A percentile compares a stretch with the other conserved stretches of the same genome.
These are phyloP conservation scores for Chionis minor DNA, from an alignment of 2,113 vertebrate species.

Conservation along the genomic window DNA sequence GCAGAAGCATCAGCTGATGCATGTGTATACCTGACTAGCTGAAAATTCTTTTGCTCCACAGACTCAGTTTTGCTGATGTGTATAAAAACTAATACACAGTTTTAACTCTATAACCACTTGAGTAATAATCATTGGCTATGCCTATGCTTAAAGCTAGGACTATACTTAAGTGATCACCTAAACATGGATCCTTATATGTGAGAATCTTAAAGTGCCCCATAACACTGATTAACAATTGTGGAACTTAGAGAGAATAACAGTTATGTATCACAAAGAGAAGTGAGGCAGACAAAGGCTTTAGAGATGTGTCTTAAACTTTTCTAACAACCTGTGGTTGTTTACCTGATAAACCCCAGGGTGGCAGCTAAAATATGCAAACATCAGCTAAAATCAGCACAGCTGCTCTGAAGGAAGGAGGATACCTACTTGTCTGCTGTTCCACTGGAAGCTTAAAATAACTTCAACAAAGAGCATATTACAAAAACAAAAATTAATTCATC, in stretches of 20 bases:
- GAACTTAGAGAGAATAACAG: not conserved
- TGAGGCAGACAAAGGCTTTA: not conserved
- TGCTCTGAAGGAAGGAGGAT: not conserved
- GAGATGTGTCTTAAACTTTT: not conserved
- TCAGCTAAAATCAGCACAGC: not conserved
- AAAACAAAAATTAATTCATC: not conserved
- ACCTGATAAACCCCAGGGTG: not conserved
- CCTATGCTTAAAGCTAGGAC: not conserved
- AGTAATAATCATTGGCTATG: not conserved
- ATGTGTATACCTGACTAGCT: not conserved
- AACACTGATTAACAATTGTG: not conserved
- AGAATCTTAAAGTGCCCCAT: not conserved
- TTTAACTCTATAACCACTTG: not conserved
- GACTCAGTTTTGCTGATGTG: not conserved
- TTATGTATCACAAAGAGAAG: not conserved
- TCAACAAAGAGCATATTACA: not conserved
- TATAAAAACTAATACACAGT: not conserved
- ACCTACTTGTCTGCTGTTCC: not conserved
- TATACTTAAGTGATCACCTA: not conserved
- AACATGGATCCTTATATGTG: not conserved
- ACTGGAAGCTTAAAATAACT: not conserved
- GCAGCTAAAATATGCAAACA: not conserved
- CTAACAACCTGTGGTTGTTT: not conserved
- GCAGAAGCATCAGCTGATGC: not conserved
- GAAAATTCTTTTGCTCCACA: not conserved